Evolutionary conservation across 1,140 invertebrate genomes (phyloP).

Genomic region (Drosophila willistoni): DNA sequence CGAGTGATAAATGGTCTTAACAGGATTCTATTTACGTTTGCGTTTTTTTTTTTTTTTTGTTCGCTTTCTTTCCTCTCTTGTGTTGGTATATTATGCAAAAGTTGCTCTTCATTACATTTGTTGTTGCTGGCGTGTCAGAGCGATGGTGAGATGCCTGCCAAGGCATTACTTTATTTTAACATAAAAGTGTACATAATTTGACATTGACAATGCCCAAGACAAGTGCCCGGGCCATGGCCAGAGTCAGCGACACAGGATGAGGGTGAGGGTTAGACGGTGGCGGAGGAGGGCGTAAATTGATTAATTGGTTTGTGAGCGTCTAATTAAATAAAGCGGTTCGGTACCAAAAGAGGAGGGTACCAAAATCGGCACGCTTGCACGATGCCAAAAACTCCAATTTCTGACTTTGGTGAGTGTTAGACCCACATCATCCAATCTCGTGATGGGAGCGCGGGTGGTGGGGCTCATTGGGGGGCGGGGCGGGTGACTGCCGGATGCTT

Average conservation of each 20-base stretch:
- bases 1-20: slow-evolving; percentile 78
- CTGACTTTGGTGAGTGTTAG: slow-evolving; percentile 38
- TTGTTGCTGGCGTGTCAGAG: slow-evolving; percentile 11
- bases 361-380: slow-evolving; percentile 41
- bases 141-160: slow-evolving; percentile 1
- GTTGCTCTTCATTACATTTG: slow-evolving; percentile 55
- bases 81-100: slow-evolving; percentile 33
- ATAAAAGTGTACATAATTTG: slow-evolving; percentile 79
- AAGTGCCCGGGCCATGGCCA: slow-evolving; percentile 4
- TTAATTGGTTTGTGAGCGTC: slow-evolving; percentile 81
- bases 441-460: background rate
- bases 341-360: slow-evolving; percentile 20
- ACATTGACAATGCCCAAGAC: slow-evolving; percentile 66
- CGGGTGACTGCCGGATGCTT: slow-evolving; percentile 11
- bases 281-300: slow-evolving; percentile 56
- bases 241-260: background rate
- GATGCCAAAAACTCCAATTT: background rate
- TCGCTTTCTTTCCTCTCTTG: background rate
- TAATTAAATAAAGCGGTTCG: slow-evolving; percentile 79
- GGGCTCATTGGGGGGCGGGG: slow-evolving; percentile 2
- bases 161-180: slow-evolving; percentile 70
- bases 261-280: background rate
- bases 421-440: slow-evolving; percentile 58
- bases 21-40: slow-evolving; percentile 71
- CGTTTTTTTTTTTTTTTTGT: background rate